Evolutionary conservation across 1,140 invertebrate species (phyloP).

Genomic region (Dysdera silvatica): DNA sequence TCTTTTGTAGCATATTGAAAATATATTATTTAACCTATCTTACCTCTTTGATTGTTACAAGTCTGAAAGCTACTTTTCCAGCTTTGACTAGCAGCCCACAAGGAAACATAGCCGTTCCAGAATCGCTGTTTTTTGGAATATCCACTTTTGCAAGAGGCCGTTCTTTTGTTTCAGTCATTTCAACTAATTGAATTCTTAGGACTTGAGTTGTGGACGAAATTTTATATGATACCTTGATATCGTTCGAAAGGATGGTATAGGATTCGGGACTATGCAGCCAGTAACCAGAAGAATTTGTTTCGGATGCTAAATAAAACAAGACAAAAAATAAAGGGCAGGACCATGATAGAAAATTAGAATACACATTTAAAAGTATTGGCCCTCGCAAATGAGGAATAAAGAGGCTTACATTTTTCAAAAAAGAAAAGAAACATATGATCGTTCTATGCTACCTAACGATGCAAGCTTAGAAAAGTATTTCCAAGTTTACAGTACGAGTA

Average conservation of each 20-base stretch:
- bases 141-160: conserved; percentile 15
- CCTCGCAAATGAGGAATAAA: no score
- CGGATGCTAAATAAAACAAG: neutral
- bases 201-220: neutral
- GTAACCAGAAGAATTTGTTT: conserved; percentile 18
- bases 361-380: no score
- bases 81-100: conserved; percentile 24
- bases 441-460: no score
- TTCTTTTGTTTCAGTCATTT: neutral
- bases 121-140: neutral
- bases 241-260: neutral
- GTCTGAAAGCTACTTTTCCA: conserved; percentile 19
- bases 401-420: no score
- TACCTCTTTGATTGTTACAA: conserved; percentile 16
- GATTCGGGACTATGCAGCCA: conserved; percentile 3
- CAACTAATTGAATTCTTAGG: conserved; percentile 7
- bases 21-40: neutral
- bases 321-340: neutral
- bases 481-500: no score
- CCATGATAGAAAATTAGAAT: no score
- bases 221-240: conserved; percentile 10
- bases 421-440: no score
- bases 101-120: conserved; percentile 25
- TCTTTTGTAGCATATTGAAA: neutral
- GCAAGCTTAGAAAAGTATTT: no score